Base-by-base conservation (phyloP, 2,113 vertebrate genomes). In the Chinchilla lanigera region DNA sequence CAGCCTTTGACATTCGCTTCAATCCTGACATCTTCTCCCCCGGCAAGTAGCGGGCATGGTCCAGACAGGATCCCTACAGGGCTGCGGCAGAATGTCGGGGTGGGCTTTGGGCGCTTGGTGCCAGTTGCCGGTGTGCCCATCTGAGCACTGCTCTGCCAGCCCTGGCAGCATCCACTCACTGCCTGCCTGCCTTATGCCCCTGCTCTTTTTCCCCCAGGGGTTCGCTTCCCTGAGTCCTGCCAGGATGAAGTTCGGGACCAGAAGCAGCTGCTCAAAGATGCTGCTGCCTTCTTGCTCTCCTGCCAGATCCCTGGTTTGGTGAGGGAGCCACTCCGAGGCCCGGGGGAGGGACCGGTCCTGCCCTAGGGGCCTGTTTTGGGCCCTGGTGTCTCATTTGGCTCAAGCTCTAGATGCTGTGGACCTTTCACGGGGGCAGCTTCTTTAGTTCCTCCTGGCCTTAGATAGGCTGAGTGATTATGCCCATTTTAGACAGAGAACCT, bases 21-120 rank as follows among this genome's bases (percentile, higher is more conserved):
- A 99, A 99, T 98, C 99, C 99, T 1, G 99, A 99, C 97, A 99
- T 99, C 98, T 99, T 99, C 98, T 99, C 99, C 0, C 99, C 99
- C 98, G 99, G 99, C 99, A 98, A 1, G 97, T 44, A 4, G 28
- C 67, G 81, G 58, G 52, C 41, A 0, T 11, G 30, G 63, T 14
- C 2, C 12, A 11, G 5, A 2, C 13, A 7, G 41, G 41, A 58
- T 30, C 52, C 19, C 28, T 20, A 4, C 0, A 3, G 47, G 7
- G 8, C 0, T 14, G n/a, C 52, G 65, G 28, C 73, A 12, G 67
- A 33, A 10, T 1, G 2, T 0, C 0, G 22, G 14, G n/a, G 33
- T 88, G 71, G 67, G 26, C 54, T 33, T n/a, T 30, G 56, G 80
- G 28, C 38, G 20, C 24, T 65, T 6, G 2, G 30, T 38, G 50